Evolutionary conservation across 2,797 vertebrate species (phyloP).

Genomic region (Gouania willdenowi): DNA sequence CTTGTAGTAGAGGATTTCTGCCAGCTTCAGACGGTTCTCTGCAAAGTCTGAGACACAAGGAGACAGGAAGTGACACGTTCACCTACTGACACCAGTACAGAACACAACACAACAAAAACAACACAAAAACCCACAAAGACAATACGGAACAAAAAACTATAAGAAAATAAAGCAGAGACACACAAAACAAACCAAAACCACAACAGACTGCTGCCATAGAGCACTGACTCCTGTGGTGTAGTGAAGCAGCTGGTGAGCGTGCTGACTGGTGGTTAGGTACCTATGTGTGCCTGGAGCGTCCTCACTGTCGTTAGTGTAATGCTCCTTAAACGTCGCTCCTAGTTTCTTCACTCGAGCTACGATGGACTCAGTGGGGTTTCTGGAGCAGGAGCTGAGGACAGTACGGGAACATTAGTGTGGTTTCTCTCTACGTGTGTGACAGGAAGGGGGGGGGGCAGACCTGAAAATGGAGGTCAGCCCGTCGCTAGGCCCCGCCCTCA

Average conservation of each 20-base stretch:
- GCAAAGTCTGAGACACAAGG: constrained; percentile 85
- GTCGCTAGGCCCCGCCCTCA: constrained; percentile 85
- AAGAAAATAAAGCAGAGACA: too few species aligned
- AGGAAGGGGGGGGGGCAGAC: too few species aligned
- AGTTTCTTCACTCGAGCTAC: constrained; percentile 79
- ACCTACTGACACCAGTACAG: too few species aligned
- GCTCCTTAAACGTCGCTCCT: constrained; percentile 85
- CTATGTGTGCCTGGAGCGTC: constrained; percentile 88
- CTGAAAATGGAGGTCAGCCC: constrained; percentile 81
- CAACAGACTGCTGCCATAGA: too few species aligned
- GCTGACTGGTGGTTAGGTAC: too few species aligned
- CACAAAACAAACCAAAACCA: too few species aligned
- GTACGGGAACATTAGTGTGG: background rate
- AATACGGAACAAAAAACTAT: too few species aligned
- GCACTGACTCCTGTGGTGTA: too few species aligned
- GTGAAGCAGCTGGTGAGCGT: too few species aligned
- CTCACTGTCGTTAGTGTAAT: constrained; percentile 85
- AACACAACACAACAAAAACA: too few species aligned
- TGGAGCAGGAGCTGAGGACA: constrained; percentile 82
- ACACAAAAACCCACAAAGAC: too few species aligned
- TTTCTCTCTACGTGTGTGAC: background rate
- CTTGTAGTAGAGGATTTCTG: constrained; percentile 96
- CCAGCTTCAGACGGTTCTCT: constrained; percentile 89
- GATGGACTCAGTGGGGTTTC: constrained; percentile 82
- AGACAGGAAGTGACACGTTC: background rate